phyloP scores from a whole-genome alignment of 2,797 vertebrate genomes.

The Echiichthys vipera region DNA sequence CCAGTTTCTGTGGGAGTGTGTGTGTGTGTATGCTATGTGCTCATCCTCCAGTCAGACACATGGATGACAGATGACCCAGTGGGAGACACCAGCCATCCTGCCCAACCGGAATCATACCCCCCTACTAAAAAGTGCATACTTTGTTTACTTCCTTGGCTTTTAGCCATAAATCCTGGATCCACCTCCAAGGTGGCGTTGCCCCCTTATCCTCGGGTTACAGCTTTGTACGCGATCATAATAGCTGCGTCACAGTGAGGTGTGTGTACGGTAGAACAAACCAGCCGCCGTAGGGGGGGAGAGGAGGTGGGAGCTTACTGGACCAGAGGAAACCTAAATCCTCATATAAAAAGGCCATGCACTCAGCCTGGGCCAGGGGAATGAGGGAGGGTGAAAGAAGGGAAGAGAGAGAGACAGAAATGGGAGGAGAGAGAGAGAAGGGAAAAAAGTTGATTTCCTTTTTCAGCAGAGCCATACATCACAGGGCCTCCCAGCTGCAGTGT shows the following conservation, averaged over 20 bases:
- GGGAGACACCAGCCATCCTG: conserved; percentile 82
- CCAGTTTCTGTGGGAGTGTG: conserved; percentile 67
- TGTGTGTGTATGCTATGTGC: conserved; percentile 60
- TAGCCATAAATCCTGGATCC: conserved; percentile 75
- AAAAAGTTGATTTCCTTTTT: conserved; percentile 97
- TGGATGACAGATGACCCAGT: conserved; percentile 84
- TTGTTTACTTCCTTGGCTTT: conserved; percentile 80
- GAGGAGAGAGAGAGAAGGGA: conserved; percentile 63
- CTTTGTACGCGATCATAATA: conserved; percentile 68
- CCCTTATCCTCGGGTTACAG: conserved; percentile 75
- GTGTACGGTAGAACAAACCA: conserved; percentile 54
- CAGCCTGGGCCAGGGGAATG: conserved; percentile 81
- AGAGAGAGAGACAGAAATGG: conserved; percentile 60
- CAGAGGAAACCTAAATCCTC: conserved; percentile 95
- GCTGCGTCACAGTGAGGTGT: conserved; percentile 62
- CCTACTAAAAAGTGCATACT: conserved; percentile 73
- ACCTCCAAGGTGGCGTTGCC: conserved; percentile 69
- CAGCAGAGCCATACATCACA: conserved; percentile 95
- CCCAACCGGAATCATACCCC: conserved; percentile 71
- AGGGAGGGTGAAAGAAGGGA: conserved; percentile 55
- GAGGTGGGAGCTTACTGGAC: conserved; percentile 66
- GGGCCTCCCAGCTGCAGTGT: conserved; percentile 97
- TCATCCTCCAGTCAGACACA: conserved; percentile 79
- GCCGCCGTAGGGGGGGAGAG: conserved; percentile 16
- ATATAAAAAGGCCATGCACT: conserved; percentile 93